A percentile compares a stretch with the other conserved stretches of the same genome.
Conservation (phyloP, 2,113 vertebrate species). For the Miniopterus natalensis region DNA sequence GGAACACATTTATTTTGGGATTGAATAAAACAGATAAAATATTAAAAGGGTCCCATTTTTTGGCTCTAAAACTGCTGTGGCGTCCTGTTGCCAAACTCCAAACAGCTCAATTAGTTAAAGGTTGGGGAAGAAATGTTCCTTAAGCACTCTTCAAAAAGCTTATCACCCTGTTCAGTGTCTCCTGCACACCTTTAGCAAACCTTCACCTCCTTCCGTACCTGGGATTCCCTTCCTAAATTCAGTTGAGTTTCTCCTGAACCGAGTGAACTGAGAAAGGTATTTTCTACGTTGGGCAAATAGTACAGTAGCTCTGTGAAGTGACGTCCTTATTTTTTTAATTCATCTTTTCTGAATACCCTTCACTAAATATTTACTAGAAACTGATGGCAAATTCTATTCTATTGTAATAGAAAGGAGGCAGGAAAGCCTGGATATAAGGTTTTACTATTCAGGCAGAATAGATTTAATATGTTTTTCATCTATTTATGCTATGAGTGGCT, state of each 20-base stretch:
- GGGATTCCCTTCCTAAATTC: background rate
- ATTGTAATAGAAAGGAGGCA: background rate
- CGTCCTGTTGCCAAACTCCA: background rate
- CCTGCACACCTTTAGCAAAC: background rate
- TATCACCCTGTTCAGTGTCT: background rate
- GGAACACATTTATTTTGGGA: background rate
- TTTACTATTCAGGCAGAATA: background rate
- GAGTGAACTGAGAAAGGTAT: background rate
- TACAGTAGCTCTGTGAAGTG: background rate
- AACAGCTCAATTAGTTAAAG: background rate
- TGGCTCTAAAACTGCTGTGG: background rate
- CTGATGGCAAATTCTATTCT: background rate
- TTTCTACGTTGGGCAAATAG: background rate
- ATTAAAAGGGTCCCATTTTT: background rate
- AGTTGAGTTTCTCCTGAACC: background rate
- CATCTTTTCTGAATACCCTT: background rate
- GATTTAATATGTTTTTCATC: background rate
- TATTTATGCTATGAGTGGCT: background rate
- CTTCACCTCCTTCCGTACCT: background rate
- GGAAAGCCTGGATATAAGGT: background rate
- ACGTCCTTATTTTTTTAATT: background rate
- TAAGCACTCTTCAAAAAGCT: background rate
- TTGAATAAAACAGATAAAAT: background rate
- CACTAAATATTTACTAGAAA: background rate
- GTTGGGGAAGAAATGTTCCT: background rate